A percentile compares a stretch with the other conserved stretches of the same genome.
Conservation (phyloP, 2,888 invertebrate species). For the Drosophila colorata region DNA sequence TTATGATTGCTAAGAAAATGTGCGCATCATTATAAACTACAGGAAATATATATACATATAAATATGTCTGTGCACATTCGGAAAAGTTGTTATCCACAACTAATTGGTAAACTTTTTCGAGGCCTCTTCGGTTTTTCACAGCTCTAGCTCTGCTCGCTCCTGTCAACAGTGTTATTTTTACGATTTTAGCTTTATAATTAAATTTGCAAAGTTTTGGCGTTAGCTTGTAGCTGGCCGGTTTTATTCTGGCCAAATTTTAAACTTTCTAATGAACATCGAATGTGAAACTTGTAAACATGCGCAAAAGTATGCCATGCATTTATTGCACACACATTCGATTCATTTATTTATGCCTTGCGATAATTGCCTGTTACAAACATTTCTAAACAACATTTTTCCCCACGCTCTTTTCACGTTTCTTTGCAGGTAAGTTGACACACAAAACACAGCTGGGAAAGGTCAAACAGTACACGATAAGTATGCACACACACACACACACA, state of each 20-base stretch:
- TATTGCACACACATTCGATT: conserved; percentile 18
- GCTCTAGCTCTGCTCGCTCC: conserved; percentile 8
- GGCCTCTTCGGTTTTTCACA: conserved; percentile 19
- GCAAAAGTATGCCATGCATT: too few relatives aligned
- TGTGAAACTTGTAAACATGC: conserved; percentile 4
- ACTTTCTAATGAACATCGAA: conserved; percentile 62
- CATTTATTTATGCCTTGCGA: conserved; percentile 19
- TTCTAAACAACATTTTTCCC: conserved; percentile 19
- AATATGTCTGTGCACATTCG: conserved; percentile 1
- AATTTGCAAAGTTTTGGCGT: conserved; percentile 45
- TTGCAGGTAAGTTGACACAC: conserved; percentile 71
- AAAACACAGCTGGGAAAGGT: conserved; percentile 38
- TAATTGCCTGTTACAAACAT: conserved; percentile 10
- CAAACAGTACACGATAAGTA: conserved; percentile 46
- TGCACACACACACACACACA: conserved; percentile 34
- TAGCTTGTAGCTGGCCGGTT: conserved; percentile 15
- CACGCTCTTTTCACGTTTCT: conserved; percentile 25
- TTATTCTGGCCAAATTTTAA: conserved; percentile 23
- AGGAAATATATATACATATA: conserved; percentile 23
- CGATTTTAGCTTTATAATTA: conserved; percentile 41
- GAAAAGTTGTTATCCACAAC: conserved; percentile 44
- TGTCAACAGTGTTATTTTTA: conserved; percentile 2
- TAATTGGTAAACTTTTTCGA: conserved; percentile 58
- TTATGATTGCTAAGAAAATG: conserved; percentile 12
- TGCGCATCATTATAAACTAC: conserved; percentile 26